Percentiles rank a stretch among this genome's conserved stretches.
Evolutionary conservation across 1,140 invertebrate species (phyloP).

Genomic region (Mycetomoellerius zeteki): DNA sequence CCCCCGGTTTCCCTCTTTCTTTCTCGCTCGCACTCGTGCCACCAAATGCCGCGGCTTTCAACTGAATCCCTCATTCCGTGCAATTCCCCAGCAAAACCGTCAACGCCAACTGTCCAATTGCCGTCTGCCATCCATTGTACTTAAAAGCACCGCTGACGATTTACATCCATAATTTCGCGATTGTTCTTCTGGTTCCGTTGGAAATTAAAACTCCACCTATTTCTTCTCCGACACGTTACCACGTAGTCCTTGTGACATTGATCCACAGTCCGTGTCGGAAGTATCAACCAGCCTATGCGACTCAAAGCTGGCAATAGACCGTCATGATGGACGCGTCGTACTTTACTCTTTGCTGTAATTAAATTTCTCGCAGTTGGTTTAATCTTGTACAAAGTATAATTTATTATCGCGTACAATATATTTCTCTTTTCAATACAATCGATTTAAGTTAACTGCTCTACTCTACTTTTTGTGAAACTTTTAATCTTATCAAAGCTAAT

Average conservation of each 20-base stretch:
- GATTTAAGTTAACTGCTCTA: background rate
- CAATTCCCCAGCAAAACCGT: conserved; percentile 66
- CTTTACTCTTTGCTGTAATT: background rate
- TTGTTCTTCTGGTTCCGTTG: conserved; percentile 2
- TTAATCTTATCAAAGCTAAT: background rate
- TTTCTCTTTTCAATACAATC: background rate
- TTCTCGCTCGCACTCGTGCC: conserved; percentile 19
- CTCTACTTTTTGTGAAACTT: background rate
- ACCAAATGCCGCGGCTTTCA: conserved; percentile 35
- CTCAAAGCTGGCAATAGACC: background rate
- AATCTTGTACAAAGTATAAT: background rate
- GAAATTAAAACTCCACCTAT: background rate
- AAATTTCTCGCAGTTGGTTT: background rate
- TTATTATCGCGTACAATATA: conserved; percentile 2
- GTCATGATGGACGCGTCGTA: background rate
- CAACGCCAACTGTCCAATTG: conserved; percentile 72
- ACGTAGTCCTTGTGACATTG: background rate
- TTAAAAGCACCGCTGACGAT: conserved; percentile 51
- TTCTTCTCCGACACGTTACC: background rate
- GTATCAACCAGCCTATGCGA: background rate
- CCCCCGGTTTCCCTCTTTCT: background rate
- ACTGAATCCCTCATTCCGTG: conserved; percentile 41
- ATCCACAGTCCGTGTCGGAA: background rate
- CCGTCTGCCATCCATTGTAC: conserved; percentile 65
- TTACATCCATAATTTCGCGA: conserved; percentile 47